Evolutionary conservation across 2,113 vertebrate genomes (phyloP).

Genomic region (Anguilla japonica): DNA sequence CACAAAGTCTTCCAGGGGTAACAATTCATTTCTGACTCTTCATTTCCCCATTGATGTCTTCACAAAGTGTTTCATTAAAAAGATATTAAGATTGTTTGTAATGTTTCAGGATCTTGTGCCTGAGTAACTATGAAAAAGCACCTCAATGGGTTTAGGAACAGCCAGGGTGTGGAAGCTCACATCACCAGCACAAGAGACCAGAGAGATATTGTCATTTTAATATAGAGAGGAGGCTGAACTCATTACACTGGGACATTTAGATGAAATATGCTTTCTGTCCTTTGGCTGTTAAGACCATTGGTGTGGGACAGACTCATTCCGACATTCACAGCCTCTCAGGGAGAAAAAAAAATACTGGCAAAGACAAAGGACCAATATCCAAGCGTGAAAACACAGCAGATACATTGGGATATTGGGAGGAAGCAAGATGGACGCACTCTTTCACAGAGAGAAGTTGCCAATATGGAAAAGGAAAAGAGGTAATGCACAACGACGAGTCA

Average conservation of each 20-base stretch:
- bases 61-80: conserved; percentile 18
- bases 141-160: background rate
- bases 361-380: background rate
- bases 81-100: background rate
- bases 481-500: background rate
- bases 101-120: background rate
- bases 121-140: background rate
- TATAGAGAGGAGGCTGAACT: conserved; percentile 15
- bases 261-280: conserved; percentile 15
- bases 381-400: background rate
- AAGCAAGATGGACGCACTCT: background rate
- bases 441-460: background rate
- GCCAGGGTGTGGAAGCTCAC: background rate
- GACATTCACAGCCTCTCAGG: background rate
- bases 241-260: conserved; percentile 18
- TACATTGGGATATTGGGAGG: background rate
- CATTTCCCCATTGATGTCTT: background rate
- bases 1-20: background rate
- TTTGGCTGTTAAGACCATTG: conserved; percentile 12
- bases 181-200: background rate
- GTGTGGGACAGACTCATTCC: conserved; percentile 16
- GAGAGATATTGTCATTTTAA: conserved; percentile 2
- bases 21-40: background rate
- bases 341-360: background rate
- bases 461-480: background rate